Base-by-base conservation (phyloP, 2,113 vertebrate genomes). In the Oenanthe melanoleuca region DNA sequence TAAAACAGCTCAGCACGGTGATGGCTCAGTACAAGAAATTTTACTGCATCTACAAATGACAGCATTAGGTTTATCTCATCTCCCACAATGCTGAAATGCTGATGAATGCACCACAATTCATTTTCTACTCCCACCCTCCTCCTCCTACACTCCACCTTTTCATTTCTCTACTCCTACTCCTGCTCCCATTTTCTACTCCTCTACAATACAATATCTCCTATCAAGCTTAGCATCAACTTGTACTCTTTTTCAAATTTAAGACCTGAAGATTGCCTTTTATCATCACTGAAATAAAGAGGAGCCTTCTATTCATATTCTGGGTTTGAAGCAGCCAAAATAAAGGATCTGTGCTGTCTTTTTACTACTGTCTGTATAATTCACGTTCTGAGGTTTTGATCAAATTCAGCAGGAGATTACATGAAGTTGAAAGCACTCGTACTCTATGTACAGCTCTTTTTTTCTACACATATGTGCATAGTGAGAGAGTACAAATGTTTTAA, bases 111-210 rank as follows among this genome's bases (percentile, higher is more conserved):
- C 82, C 88, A 86, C 86, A 92, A 93, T 96, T 96, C 94, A 93
- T 96, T 95, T 86, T 97, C 82, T 95, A 95, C 93, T 96, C 96
- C 96, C 92, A 94, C 96, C 2, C 75, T 34, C 61, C 59, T 94
- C 93, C 93, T 96, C 95, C 95, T 70, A 96, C 95, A 92, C 93
- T 93, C 94, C 95, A 95, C 96, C 96, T 97, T 96, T 97, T 89
- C 86, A 86, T 94, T 97, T 96, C 83, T 78, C 64, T 95, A 90
- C 95, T 97, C 95, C 95, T 93, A 93, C 96, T 96, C 72, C 80
- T 91, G 80, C 92, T 97, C 91, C 92, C 61, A 6, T 92, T 95
- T 95, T 94, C 94, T 40, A 88, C 86, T 92, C 60, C 60, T 92
- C 80, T 95, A 90, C 91, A 92, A 17, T 67, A 80, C 56, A 88